Evolutionary conservation across 2,888 invertebrate species (phyloP), one percentile per base, ranked within the genome.

Genomic region (Arctia plantaginis): DNA sequence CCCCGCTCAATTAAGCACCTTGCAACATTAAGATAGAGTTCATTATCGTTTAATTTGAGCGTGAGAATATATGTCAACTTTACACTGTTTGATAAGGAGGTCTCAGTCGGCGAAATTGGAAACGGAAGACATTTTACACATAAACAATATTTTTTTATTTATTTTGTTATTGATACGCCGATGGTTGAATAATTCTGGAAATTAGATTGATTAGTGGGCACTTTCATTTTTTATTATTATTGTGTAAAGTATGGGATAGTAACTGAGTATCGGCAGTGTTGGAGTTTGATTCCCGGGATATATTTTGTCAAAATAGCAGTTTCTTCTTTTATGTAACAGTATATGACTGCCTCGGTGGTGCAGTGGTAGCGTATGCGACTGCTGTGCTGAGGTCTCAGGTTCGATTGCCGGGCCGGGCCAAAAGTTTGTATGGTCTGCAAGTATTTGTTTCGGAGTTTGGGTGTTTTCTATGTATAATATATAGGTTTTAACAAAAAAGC

Each of bases 1-100:
- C 67, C 39, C 71, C 77, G 77, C 74, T 78, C 75, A 71, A 85
- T 80, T 80, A 10, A 44, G n/a, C 39, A 77, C 80, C 78, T 83
- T 82, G 76, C 20, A 0, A 0, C 18, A 2, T 1, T 1, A 3
- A 23, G 0, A 74, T 81, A 84, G 75, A 84, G 86, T 76, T 76
- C 73, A 87, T 71, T 80, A 82, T 87, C 72, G 69, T 13, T 20
- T 74, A 80, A 18, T 51, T 13, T 0, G 18, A 80, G 84, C 90
- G 91, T 92, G 92, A 91, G 93, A 93, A 92, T 90, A 88, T 89
- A 87, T 89, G 88, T 80, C 88, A 85, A 89, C 86, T 82, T 73
- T 76, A 85, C 84, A 89, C 85, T 85, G 69, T 80, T 77, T 72
- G 83, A 86, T 87, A 88, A 91, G 89, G 88, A 86, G 79, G 69